Base-by-base conservation (phyloP, 2,888 invertebrate genomes). In the Parnassius glacialis region DNA sequence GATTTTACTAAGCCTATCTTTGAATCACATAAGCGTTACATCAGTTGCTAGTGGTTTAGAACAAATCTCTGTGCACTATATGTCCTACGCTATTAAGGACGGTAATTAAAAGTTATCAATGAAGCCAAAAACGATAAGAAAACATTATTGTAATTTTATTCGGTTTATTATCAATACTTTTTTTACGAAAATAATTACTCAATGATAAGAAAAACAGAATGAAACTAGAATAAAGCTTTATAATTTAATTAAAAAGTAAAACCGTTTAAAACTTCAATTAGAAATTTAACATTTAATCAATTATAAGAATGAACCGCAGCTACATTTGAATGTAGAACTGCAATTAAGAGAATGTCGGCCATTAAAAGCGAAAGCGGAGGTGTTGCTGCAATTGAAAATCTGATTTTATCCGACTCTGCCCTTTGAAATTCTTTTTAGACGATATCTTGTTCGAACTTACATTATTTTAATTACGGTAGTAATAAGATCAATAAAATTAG, bases 271-370 rank as follows among this genome's bases (percentile, higher is more conserved):
- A 50, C 7, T 5, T 16, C 50, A n/a, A 16, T 50, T 13, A 11
- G 45, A 7, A 45, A 16, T 50, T 13, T 12, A 25, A 9, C 25
- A 52, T 52, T 52, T 34, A 34, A 52, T 52, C 25, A 52, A 52
- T 52, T 34, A 52, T 52, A 11, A 34, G 34, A 34, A 16, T 10
- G 20, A 11, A 34, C 52, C 34, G 41, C 41, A 51, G 10, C 42
- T 45, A 7, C 41, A 50, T 57, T 57, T 50, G 43, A 57, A 57
- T 57, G 20, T 48, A 20, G 43, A 13, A 43, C 50, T 50, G 43
- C 42, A 50, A 57, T 57, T 50, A 57, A 57, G 50, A 50, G 57
- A 57, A 42, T 50, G 50, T 50, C 41, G 57, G 50, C 13, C 56
- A 10, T 42, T 57, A 57, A 57, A 57, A 57, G 50, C 50, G 50